phyloP scores from a whole-genome alignment of 2,113 vertebrate genomes.

The Ovis canadensis region DNA sequence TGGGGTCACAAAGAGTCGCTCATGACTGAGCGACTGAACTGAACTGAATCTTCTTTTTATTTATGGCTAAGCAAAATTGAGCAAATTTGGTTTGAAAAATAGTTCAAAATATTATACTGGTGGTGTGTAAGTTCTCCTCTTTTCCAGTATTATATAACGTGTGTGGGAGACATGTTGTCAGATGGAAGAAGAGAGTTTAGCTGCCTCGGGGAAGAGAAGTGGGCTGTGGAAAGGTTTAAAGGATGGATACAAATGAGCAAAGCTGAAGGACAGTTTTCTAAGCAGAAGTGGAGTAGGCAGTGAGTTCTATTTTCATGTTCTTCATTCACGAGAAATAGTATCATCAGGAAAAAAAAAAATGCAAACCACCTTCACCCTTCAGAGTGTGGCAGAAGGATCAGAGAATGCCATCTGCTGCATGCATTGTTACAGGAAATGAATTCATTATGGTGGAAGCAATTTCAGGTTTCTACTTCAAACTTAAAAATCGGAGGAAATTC shows the following conservation, averaged over 20 bases:
- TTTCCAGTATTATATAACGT: neutral
- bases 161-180: conserved; percentile 19
- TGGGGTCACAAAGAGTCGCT: neutral
- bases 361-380: conserved; percentile 49
- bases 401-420: conserved; percentile 22
- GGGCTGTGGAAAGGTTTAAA: conserved; percentile 21
- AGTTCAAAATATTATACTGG: neutral
- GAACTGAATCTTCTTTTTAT: neutral
- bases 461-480: conserved; percentile 2
- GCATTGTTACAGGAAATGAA: neutral
- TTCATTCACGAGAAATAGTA: conserved; percentile 62
- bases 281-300: conserved; percentile 61
- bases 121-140: neutral
- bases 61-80: neutral
- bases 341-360: conserved; percentile 25
- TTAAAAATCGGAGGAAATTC: neutral
- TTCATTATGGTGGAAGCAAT: conserved; percentile 7
- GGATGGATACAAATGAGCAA: neutral
- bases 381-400: conserved; percentile 10
- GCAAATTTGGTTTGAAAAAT: neutral
- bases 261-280: conserved; percentile 40
- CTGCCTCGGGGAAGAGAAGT: neutral
- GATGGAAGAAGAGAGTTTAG: neutral
- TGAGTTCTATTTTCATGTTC: conserved; percentile 46
- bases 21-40: neutral